These are phyloP conservation scores for Recurvirostra avosetta DNA, from an alignment of 2,113 vertebrate genomes.

Conservation along the genomic window DNA sequence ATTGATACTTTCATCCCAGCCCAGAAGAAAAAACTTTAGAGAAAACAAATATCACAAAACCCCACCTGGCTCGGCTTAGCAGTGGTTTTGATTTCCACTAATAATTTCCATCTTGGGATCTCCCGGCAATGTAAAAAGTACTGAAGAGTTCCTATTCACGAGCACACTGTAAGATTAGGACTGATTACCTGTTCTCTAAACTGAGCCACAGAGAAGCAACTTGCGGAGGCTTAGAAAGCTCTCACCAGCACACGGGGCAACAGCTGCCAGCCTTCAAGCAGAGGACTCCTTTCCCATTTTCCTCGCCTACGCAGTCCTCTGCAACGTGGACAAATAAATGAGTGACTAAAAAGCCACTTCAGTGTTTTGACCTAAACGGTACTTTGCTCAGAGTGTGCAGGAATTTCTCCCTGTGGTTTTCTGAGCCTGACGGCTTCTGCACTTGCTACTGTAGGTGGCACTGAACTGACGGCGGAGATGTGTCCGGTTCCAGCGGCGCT, in stretches of 20 bases:
- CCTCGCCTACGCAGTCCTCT: accelerated
- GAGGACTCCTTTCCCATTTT: neutral
- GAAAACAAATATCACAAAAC: neutral
- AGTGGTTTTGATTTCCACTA: neutral
- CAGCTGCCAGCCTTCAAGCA: neutral
- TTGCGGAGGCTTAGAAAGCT: neutral
- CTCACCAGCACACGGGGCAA: neutral
- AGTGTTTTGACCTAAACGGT: neutral
- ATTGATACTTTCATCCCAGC: neutral
- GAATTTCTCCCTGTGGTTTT: neutral
- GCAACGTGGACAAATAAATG: accelerated
- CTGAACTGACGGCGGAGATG: neutral
- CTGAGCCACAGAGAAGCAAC: neutral
- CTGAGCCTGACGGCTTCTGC: neutral
- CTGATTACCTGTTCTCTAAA: neutral
- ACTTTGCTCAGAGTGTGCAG: accelerated
- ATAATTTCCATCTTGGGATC: neutral
- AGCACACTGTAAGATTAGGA: neutral
- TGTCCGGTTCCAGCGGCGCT: neutral
- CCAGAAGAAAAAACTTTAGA: neutral
- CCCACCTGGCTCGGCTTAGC: neutral
- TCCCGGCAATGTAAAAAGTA: neutral
- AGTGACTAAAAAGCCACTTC: neutral
- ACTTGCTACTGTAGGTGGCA: conserved; percentile 16
- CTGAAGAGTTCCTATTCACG: neutral